These are phyloP conservation scores for Bombus haemorrhoidalis DNA, from an alignment of 1,140 invertebrate genomes.

Conservation along the genomic window DNA sequence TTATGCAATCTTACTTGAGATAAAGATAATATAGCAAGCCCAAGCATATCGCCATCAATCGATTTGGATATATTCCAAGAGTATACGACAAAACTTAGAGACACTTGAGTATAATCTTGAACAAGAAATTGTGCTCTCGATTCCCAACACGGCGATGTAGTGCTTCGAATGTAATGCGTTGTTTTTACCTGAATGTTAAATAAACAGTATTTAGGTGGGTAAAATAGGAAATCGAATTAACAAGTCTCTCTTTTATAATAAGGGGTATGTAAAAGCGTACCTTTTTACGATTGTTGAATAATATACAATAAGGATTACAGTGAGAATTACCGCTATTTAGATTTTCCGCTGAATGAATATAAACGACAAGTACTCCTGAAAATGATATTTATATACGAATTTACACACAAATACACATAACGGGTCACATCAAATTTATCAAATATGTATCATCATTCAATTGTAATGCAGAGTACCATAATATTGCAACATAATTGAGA, in stretches of 20 bases:
- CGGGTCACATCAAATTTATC: neutral
- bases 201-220: neutral
- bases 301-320: constrained; percentile 84
- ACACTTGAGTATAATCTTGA: constrained; percentile 82
- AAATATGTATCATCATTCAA: neutral
- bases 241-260: neutral
- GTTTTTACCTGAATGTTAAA: constrained; percentile 81
- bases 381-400: neutral
- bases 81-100: constrained; percentile 79
- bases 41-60: constrained; percentile 79
- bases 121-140: constrained; percentile 83
- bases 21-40: constrained; percentile 76
- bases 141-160: constrained; percentile 83
- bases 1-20: constrained; percentile 67
- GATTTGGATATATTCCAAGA: constrained; percentile 79
- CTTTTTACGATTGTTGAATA: constrained; percentile 84
- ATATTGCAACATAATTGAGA: neutral
- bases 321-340: constrained; percentile 80
- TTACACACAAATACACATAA: neutral
- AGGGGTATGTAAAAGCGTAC: constrained; percentile 65
- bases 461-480: neutral
- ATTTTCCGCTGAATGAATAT: constrained; percentile 83
- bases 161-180: constrained; percentile 82
- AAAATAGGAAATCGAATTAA: constrained; percentile 1
- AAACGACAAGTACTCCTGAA: constrained; percentile 83